phyloP scores from a whole-genome alignment of 2,113 vertebrate species.

The Rhodinocichla rosea region DNA sequence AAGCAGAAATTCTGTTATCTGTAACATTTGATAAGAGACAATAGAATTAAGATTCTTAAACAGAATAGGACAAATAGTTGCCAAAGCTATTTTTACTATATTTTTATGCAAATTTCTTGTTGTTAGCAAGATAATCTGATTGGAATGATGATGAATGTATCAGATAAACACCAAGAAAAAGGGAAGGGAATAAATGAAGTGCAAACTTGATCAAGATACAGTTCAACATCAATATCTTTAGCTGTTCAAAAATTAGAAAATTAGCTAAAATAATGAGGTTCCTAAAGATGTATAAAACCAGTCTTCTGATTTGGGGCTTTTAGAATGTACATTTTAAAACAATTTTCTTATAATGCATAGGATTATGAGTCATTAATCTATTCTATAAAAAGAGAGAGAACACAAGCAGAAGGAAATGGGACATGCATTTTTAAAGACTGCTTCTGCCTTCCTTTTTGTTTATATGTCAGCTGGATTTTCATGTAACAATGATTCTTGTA shows the following conservation, averaged over 20 bases:
- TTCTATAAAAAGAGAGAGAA: constrained; percentile 42
- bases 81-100: not conserved
- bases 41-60: not conserved
- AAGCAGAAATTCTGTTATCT: not conserved
- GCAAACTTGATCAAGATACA: not conserved
- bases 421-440: constrained; percentile 22
- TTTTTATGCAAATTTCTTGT: not conserved
- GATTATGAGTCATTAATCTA: constrained; percentile 32
- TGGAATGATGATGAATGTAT: not conserved
- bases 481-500: not conserved
- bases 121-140: not conserved
- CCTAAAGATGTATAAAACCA: not conserved
- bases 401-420: constrained; percentile 38
- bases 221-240: not conserved
- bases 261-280: not conserved
- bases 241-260: not conserved
- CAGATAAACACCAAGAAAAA: not conserved
- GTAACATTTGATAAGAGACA: not conserved
- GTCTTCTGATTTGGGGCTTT: not conserved
- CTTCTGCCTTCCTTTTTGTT: constrained; percentile 28
- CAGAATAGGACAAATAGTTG: not conserved
- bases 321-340: not conserved
- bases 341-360: not conserved
- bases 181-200: not conserved
- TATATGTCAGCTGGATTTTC: constrained; percentile 17